Evolutionary conservation across 30 jellyfish, hydroid and myxozoan genomes (phyloP).

Genomic region (Morbakka virulenta): DNA sequence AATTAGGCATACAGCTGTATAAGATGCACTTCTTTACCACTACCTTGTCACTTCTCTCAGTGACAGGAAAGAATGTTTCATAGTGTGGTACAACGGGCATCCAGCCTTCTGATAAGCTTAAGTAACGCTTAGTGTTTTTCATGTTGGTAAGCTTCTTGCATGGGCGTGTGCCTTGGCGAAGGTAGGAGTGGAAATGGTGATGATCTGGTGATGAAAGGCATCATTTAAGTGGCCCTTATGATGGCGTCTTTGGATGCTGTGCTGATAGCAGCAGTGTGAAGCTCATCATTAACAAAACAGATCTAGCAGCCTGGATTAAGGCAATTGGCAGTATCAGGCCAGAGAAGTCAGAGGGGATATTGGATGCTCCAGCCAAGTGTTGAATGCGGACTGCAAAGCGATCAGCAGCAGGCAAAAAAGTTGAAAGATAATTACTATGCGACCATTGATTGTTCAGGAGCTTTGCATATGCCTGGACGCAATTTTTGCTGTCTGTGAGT

Average conservation of each 20-base stretch:
- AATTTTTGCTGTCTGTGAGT: slow-evolving; percentile 19
- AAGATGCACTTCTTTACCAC: background rate
- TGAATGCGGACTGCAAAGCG: too few relatives aligned
- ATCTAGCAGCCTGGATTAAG: background rate
- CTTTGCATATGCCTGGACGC: slow-evolving; percentile 26
- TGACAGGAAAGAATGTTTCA: background rate
- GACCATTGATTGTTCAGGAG: background rate
- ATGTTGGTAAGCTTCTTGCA: background rate
- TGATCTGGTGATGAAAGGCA: too few relatives aligned
- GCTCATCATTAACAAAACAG: background rate
- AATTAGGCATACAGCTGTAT: too few relatives aligned
- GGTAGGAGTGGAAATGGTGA: too few relatives aligned
- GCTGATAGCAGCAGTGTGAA: background rate
- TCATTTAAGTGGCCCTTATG: too few relatives aligned
- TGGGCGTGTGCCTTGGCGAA: background rate
- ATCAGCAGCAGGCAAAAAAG: slow-evolving; percentile 15
- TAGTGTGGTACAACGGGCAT: background rate
- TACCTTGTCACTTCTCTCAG: background rate
- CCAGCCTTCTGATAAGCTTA: background rate
- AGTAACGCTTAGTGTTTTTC: too few relatives aligned
- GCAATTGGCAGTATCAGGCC: background rate
- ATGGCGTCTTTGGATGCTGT: background rate
- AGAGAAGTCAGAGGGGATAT: too few relatives aligned
- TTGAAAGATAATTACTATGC: background rate
- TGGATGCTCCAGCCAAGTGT: too few relatives aligned